These are phyloP conservation scores for Heterodera schachtii DNA, from an alignment of 1,140 invertebrate genomes.

Conservation along the genomic window DNA sequence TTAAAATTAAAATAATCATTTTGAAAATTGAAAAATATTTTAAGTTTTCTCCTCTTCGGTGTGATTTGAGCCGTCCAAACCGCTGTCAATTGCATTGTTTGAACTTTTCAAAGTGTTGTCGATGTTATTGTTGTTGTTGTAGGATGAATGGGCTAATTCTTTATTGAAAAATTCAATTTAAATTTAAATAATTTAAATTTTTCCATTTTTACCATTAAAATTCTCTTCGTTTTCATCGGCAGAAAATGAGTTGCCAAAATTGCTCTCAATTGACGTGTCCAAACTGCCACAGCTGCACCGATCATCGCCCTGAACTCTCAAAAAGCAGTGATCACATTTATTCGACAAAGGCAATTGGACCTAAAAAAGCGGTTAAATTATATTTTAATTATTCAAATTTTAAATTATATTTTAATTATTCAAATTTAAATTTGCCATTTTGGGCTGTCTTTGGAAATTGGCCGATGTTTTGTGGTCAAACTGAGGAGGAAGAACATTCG, in stretches of 20 bases:
- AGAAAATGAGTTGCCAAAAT: background rate
- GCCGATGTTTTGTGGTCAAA: background rate
- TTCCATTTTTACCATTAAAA: background rate
- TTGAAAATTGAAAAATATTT: background rate
- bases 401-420: too few relatives aligned
- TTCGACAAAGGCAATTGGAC: background rate
- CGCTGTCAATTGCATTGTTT: background rate
- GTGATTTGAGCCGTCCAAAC: background rate
- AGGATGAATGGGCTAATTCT: background rate
- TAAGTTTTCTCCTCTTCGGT: background rate
- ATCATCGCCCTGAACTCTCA: background rate
- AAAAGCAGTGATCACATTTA: constrained; percentile 13
- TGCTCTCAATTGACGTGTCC: background rate
- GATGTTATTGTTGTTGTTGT: background rate
- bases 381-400: too few relatives aligned
- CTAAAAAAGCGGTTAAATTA: background rate
- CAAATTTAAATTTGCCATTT: background rate
- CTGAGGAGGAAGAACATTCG: background rate
- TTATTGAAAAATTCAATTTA: background rate
- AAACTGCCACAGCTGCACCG: constrained; percentile 8
- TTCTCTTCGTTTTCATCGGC: background rate
- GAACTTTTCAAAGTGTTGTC: too few relatives aligned
- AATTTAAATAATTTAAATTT: too few relatives aligned
- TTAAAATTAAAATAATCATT: too few relatives aligned
- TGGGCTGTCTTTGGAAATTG: background rate